Evolutionary conservation across 1,140 invertebrate species (phyloP), one percentile per base, ranked within the genome.

Genomic region (silkworm (Bombyx mori)): DNA sequence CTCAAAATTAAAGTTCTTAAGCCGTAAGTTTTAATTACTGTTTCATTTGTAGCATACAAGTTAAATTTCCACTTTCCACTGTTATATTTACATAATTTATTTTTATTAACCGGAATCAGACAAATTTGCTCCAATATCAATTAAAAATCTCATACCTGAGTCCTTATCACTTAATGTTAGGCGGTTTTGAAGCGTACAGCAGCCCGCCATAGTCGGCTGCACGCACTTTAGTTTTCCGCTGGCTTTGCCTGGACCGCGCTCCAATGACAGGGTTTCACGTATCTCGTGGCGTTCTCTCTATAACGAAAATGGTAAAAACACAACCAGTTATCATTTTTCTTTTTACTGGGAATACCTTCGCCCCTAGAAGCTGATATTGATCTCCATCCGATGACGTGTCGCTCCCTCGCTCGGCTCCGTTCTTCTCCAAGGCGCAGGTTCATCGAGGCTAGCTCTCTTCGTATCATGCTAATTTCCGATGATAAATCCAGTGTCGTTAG

Each of bases 81-180:
- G 47, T 48, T 18, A 48, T 48, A 48, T 48, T 9, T 48, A 48
- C 47, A 18, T 48, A 48, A 48, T 0, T 22, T 22, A 58, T 48
- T 48, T 48, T 48, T 48, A 48, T 52, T 8, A 7, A 48, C 48
- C 8, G 71, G 68, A 43, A 77, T 49, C 73, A 6, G 68, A 79
- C 18, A 81, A 51, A 44, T 73, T 72, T 0, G 73, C 64, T 8
- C 73, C 75, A 5, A 71, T 77, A 51, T 79, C 74, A 6, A 77
- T 51, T 12, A 76, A 60, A 61, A 65, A 70, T 18, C 46, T 57
- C 7, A 61, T 46, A 9, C 57, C 54, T 52, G 55, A 61, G 10
- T 51, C 57, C 18, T 8, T 42, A 42, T 77, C 70, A 0, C 8
- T 64, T 4, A 79, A 50, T 47, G 69, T 67, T 9, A 71, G 61